phyloP scores from a whole-genome alignment of 2,113 vertebrate species.

The Carassius carassius region DNA sequence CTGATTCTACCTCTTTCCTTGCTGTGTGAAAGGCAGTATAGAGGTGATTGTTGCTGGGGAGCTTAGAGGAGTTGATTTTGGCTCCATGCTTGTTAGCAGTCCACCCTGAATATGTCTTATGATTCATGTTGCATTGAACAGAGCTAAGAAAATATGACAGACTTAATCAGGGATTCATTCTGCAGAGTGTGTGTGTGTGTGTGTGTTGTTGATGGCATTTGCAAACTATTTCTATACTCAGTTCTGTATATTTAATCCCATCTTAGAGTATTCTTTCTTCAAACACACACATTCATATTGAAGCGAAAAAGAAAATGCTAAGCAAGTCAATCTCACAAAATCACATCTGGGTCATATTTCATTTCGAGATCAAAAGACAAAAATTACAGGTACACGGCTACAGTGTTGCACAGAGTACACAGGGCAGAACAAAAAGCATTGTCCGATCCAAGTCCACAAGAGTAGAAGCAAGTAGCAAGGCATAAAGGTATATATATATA shows the following conservation, averaged over 20 bases:
- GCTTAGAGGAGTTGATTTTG: slow-evolving; percentile 22
- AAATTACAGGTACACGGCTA: no score
- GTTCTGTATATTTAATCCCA: neutral
- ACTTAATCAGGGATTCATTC: slow-evolving; percentile 5
- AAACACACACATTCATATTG: neutral
- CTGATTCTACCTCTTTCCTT: neutral
- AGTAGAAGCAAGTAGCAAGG: no score
- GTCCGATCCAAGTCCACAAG: no score
- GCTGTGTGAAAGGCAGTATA: neutral
- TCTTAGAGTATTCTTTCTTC: neutral
- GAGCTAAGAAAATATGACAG: neutral
- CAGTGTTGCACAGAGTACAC: no score
- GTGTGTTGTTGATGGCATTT: neutral
- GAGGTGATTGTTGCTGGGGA: neutral
- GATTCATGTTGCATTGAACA: neutral
- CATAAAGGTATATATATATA: neutral
- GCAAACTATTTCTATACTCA: neutral
- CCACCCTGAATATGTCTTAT: neutral
- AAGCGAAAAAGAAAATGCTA: neutral
- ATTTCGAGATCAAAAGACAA: neutral
- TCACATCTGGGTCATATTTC: neutral
- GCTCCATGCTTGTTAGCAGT: neutral
- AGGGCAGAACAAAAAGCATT: no score
- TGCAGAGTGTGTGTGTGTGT: neutral
- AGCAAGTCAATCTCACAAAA: neutral